Evolutionary conservation across 2,888 invertebrate genomes (phyloP).

Genomic region (Pollenia amentaria): DNA sequence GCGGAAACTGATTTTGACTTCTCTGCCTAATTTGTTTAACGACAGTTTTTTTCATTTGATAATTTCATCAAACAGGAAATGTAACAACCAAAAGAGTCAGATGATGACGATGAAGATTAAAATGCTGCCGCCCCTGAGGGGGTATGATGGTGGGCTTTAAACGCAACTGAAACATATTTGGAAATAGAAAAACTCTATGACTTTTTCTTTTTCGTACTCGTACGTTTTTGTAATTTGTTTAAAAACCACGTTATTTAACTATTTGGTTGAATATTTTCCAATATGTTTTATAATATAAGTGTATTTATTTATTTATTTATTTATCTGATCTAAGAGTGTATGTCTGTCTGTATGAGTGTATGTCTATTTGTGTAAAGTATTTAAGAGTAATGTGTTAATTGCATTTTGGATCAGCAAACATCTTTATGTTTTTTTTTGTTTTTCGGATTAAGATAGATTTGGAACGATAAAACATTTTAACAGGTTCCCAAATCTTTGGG

Average conservation of each 20-base stretch:
- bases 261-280: conserved; percentile 32
- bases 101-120: conserved; percentile 4
- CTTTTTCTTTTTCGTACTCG: conserved; percentile 8
- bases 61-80: conserved; percentile 70
- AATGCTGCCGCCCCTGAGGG: conserved; percentile 55
- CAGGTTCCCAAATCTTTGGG: conserved; percentile 71
- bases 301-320: conserved; percentile 1
- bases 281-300: conserved; percentile 32
- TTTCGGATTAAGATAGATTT: conserved; percentile 69
- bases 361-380: conserved; percentile 63
- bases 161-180: conserved; percentile 63
- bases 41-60: conserved; percentile 63
- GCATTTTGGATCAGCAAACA: conserved; percentile 73
- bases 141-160: conserved; percentile 33
- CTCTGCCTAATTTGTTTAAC: conserved; percentile 73
- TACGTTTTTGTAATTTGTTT: conserved; percentile 7
- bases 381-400: conserved; percentile 72
- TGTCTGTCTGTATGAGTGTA: background rate
- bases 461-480: conserved; percentile 71
- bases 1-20: conserved; percentile 71
- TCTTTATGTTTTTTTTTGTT: conserved; percentile 63
- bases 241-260: conserved; percentile 23
- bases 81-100: conserved; percentile 41
- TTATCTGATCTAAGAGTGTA: background rate
- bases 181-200: conserved; percentile 40